Percentiles rank a stretch among this genome's conserved stretches.
phyloP scores from a whole-genome alignment of 2,888 invertebrate species.

The Subacronicta megacephala region DNA sequence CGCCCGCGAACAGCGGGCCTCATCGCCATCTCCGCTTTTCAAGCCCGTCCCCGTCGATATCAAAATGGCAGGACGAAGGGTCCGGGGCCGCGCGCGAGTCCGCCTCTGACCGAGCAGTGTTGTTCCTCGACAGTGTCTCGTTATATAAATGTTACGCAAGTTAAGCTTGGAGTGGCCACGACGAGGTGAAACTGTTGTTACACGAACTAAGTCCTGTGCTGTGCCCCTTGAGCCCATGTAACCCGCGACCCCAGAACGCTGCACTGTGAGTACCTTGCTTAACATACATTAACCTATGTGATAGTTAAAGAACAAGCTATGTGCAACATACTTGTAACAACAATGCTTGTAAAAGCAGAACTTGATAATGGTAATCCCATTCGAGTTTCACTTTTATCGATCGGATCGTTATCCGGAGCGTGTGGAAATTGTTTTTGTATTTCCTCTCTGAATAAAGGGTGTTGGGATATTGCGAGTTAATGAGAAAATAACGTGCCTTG shows the following conservation, averaged over 20 bases:
- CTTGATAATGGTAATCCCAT: slow-evolving; percentile 52
- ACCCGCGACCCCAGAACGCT: slow-evolving; percentile 67
- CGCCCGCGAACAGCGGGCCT: slow-evolving; percentile 40
- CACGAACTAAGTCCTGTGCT: slow-evolving; percentile 72
- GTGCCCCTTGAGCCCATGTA: slow-evolving; percentile 79
- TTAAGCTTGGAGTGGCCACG: slow-evolving; percentile 76
- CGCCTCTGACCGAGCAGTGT: slow-evolving; percentile 71
- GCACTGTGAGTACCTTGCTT: slow-evolving; percentile 74
- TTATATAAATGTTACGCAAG: slow-evolving; percentile 88
- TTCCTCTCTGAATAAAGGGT: slow-evolving; percentile 46
- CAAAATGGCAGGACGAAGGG: slow-evolving; percentile 83
- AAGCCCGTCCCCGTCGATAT: slow-evolving; percentile 65
- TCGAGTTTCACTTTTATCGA: slow-evolving; percentile 74
- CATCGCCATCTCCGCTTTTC: slow-evolving; percentile 46
- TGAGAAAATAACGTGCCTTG: slow-evolving; percentile 58
- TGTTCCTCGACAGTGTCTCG: slow-evolving; percentile 76
- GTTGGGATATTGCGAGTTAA: slow-evolving; percentile 53
- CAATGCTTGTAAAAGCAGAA: slow-evolving; percentile 42
- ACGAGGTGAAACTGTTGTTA: slow-evolving; percentile 74
- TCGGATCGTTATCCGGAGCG: slow-evolving; percentile 71
- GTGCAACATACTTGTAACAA: slow-evolving; percentile 28
- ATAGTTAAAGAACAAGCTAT: slow-evolving; percentile 6
- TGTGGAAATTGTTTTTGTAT: slow-evolving; percentile 72
- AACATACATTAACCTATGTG: slow-evolving; percentile 9
- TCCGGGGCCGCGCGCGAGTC: slow-evolving; percentile 70